Percentiles rank a stretch among this genome's conserved stretches.
phyloP scores from a whole-genome alignment of 37 sponge, comb jelly and placozoan species.

The Agelas oroides region DNA sequence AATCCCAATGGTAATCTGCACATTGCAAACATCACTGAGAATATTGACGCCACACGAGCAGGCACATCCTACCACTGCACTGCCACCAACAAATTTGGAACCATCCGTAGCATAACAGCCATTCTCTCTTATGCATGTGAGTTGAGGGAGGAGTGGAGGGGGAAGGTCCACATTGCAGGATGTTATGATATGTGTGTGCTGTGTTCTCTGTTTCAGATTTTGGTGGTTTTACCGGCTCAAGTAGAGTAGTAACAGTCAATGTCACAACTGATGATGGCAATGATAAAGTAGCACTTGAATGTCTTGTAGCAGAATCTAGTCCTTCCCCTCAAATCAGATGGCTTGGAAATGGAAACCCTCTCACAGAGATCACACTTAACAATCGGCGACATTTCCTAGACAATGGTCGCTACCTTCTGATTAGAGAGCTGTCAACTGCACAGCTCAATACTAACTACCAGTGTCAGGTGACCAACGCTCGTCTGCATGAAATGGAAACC shows the following conservation, averaged over 20 bases:
- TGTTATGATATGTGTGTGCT: not conserved
- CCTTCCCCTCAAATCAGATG: slow-evolving; percentile 34
- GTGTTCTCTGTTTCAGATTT: slow-evolving; percentile 32
- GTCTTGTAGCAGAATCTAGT: not conserved
- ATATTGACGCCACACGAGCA: slow-evolving; percentile 8
- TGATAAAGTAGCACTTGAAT: slow-evolving; percentile 34
- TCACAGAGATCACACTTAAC: not conserved
- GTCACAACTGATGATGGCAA: not conserved
- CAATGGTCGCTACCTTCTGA: slow-evolving; percentile 37
- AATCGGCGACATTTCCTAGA: not conserved
- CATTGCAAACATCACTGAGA: slow-evolving; percentile 22
- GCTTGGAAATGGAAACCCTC: not conserved
- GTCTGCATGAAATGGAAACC: not conserved
- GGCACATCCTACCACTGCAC: slow-evolving; percentile 62
- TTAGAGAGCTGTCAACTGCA: slow-evolving; percentile 5
- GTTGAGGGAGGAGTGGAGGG: not conserved
- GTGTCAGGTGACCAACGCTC: slow-evolving; percentile 60
- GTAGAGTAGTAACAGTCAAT: not conserved
- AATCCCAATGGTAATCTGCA: not conserved
- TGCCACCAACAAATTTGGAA: slow-evolving; percentile 58
- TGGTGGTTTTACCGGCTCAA: slow-evolving; percentile 10
- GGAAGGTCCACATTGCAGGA: too few relatives aligned
- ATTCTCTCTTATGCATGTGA: slow-evolving; percentile 45
- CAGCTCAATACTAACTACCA: slow-evolving; percentile 15
- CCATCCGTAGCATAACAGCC: slow-evolving; percentile 50